Conservation (phyloP, 2,113 vertebrate genomes). For the Lasiurus cinereus region DNA sequence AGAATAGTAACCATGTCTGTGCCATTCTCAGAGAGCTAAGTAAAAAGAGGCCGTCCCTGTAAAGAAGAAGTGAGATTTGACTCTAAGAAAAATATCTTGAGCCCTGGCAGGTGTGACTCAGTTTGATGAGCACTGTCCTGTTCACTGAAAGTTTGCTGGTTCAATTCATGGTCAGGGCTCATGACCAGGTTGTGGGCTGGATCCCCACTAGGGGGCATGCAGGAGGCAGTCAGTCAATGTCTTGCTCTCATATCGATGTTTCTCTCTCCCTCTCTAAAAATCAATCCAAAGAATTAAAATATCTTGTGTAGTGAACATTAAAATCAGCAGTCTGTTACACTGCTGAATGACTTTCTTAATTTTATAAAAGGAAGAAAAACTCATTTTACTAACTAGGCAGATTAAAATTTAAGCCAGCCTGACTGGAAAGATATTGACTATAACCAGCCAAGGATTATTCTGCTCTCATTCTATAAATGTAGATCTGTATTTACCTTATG, state of each 20-base stretch:
- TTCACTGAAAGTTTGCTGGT: too few species aligned
- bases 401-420: slow-evolving; percentile 44
- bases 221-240: too few species aligned
- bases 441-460: slow-evolving; percentile 14
- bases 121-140: too few species aligned
- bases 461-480: slow-evolving; percentile 10
- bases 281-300: slow-evolving; percentile 26
- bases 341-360: slow-evolving; percentile 8
- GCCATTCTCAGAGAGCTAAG: not conserved
- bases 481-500: slow-evolving; percentile 35
- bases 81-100: slow-evolving; percentile 63
- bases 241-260: too few species aligned
- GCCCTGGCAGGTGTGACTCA: too few species aligned
- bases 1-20: not conserved
- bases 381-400: slow-evolving; percentile 12
- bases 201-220: too few species aligned
- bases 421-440: slow-evolving; percentile 37
- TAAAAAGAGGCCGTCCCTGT: slow-evolving; percentile 12
- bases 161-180: too few species aligned
- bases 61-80: slow-evolving; percentile 6
- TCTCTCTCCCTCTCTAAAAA: too few species aligned
- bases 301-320: not conserved
- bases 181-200: too few species aligned
- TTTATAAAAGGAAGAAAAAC: slow-evolving; percentile 23
- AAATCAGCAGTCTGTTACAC: slow-evolving; percentile 37